Base-by-base conservation (phyloP, 2,888 invertebrate genomes). In the Ctena decussata region DNA sequence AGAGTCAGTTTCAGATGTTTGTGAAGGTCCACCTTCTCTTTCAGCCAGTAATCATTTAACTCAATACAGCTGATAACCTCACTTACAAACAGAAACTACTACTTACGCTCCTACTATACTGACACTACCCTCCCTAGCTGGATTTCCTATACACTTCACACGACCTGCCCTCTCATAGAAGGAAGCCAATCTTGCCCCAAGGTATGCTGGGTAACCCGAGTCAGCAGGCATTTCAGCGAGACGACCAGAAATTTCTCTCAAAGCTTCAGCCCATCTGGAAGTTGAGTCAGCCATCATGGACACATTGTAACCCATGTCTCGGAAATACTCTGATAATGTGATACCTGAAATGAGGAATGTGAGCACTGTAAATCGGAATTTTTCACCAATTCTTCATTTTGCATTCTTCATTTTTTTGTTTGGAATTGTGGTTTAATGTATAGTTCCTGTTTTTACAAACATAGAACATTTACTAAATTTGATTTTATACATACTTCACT, bases 251-350 rank as follows among this genome's bases (percentile, higher is more conserved):
- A 99, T 99, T 97, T 99, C 99, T 97, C 99, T 97, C 96, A 99
- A 97, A 93, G 99, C 99, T 96, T 99, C 99, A 86, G 99, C 99
- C 99, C 99, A 99, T 96, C 99, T 98, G 21, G 99, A 99, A 30
- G 99, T 99, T 39, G 99, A 99, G 97, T 99, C 99, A 89, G 99
- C 99, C 99, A 99, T 99, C 99, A 99, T 99, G 92, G 99, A 99
- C 70, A 99, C 99, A 96, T 99, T 98, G 97, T 99, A 99, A 95
- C 99, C 99, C 99, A 99, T 99, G 96, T 97, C 97, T 93, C 97
- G 96, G 98, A 99, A 99, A 96, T 99, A 99, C 96, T 99, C 99
- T 37, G 99, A 99, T n/a, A 99, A 97, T 0, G 99, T 99, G 96
- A 99, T 99, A 94, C 98, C 98, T 97, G 94, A 0, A 90, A 65